Evolutionary conservation across 2,113 vertebrate species (phyloP).

Genomic region (Collichthys lucidus): DNA sequence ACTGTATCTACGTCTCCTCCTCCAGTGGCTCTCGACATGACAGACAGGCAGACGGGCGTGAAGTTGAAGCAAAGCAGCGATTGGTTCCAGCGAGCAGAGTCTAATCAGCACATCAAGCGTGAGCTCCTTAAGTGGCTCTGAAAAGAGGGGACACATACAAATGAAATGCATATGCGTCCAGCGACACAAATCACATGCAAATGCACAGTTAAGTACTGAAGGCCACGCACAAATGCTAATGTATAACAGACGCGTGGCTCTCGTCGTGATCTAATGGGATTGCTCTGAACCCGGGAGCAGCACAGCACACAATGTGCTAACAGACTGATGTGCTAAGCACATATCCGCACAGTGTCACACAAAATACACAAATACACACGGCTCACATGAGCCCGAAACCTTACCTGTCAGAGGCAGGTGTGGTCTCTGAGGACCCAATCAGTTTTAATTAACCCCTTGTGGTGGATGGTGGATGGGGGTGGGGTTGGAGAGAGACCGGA

Average conservation of each 20-base stretch:
- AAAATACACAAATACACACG: conserved; percentile 48
- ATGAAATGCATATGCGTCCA: conserved; percentile 53
- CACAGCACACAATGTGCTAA: conserved; percentile 69
- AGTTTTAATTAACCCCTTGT: conserved; percentile 88
- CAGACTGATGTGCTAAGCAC: conserved; percentile 65
- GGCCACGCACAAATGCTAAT: conserved; percentile 39
- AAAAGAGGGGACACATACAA: conserved; percentile 49
- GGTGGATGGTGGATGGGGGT: conserved; percentile 57
- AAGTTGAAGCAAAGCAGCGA: conserved; percentile 67
- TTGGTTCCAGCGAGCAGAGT: conserved; percentile 73
- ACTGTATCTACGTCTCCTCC: conserved; percentile 29
- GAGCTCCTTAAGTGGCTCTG: conserved; percentile 67
- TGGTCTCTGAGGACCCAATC: conserved; percentile 83
- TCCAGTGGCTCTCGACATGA: conserved; percentile 56
- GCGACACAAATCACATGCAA: conserved; percentile 64
- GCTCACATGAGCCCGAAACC: conserved; percentile 64
- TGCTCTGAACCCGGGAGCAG: conserved; percentile 49
- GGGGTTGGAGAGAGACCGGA: conserved; percentile 20
- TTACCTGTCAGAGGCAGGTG: conserved; percentile 85
- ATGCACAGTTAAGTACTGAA: conserved; percentile 42
- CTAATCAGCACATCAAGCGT: conserved; percentile 72
- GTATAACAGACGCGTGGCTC: conserved; percentile 10
- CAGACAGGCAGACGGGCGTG: conserved; percentile 69
- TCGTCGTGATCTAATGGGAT: conserved; percentile 48
- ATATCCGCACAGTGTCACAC: conserved; percentile 60